These are phyloP conservation scores for Eidolon dupreanum DNA, from an alignment of 2,797 vertebrate genomes.

Conservation along the genomic window DNA sequence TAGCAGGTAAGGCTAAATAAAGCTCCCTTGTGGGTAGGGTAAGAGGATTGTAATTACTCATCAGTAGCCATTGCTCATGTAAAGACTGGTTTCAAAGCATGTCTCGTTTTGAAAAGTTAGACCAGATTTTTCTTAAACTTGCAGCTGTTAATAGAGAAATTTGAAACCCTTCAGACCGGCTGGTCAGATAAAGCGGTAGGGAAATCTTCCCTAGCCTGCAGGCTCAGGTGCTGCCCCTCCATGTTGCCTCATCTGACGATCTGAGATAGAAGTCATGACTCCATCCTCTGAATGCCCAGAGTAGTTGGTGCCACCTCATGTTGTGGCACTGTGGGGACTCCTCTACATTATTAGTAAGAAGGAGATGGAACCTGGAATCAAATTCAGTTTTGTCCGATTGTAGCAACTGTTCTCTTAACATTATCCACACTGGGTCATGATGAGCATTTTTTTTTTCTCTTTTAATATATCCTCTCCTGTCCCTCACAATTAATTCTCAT, in stretches of 20 bases:
- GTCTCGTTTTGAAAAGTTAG: neutral
- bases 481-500: neutral
- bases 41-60: neutral
- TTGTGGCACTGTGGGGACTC: neutral
- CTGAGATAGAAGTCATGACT: neutral
- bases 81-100: neutral
- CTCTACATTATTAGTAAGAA: neutral
- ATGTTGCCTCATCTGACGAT: neutral
- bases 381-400: neutral
- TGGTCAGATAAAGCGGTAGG: neutral
- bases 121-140: slow-evolving; percentile 15
- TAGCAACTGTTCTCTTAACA: neutral
- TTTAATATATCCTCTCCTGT: neutral
- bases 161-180: neutral
- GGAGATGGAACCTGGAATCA: neutral
- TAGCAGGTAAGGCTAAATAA: neutral
- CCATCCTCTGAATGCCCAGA: neutral
- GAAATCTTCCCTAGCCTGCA: neutral
- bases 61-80: neutral
- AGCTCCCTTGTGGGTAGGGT: neutral
- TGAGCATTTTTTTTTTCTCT: neutral
- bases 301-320: neutral
- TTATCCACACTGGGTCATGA: neutral
- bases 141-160: neutral
- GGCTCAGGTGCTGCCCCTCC: neutral